A percentile compares a stretch with the other conserved stretches of the same genome.
phyloP scores from a whole-genome alignment of 1,140 invertebrate genomes.

The Pemphigus obesinymphae region DNA sequence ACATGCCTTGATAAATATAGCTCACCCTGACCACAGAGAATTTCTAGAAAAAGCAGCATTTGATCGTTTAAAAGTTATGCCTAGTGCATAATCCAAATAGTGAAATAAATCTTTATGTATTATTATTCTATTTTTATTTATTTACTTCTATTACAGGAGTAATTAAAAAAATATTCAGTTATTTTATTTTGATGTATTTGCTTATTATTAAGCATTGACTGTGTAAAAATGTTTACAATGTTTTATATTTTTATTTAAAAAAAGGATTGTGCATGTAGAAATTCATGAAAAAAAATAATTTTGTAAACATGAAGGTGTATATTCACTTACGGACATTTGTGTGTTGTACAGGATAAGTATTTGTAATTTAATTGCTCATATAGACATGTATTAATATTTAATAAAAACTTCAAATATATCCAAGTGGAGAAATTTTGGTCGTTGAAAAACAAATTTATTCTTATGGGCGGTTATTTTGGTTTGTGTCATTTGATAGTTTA shows the following conservation, averaged over 20 bases:
- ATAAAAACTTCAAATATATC: no score
- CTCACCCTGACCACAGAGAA: slow-evolving; percentile 85
- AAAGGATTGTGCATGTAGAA: neutral
- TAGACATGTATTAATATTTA: no score
- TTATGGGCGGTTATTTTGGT: no score
- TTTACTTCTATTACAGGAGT: neutral
- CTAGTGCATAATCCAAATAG: slow-evolving; percentile 55
- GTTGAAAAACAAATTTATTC: no score
- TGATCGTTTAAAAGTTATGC: slow-evolving; percentile 83
- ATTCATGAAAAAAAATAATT: neutral
- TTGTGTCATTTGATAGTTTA: no score
- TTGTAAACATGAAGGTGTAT: neutral
- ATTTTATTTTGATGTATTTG: neutral
- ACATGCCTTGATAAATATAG: slow-evolving; percentile 80
- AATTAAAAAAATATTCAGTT: neutral
- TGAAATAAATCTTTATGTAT: neutral
- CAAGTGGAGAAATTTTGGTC: no score
- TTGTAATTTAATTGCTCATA: no score
- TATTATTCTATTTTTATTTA: neutral
- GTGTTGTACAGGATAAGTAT: no score
- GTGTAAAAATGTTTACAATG: no score
- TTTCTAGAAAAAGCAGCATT: slow-evolving; percentile 81
- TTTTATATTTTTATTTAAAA: neutral
- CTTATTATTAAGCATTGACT: neutral
- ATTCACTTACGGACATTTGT: no score